Conservation (phyloP, 2,797 vertebrate species). For the Meda fulgida region DNA sequence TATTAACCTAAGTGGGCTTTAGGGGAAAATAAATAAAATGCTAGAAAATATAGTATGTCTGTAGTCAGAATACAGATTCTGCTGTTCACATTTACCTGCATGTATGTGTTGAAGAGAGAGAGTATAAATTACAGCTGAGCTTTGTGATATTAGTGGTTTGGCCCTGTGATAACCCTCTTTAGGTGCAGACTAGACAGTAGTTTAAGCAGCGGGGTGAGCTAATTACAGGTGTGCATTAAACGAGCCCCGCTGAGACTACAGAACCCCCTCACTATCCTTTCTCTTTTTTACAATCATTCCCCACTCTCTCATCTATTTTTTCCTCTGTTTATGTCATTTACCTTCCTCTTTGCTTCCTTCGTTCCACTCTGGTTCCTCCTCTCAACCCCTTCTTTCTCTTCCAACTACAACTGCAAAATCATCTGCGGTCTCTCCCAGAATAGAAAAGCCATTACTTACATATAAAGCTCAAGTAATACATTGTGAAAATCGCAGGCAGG, state of each 20-base stretch:
- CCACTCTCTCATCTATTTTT: background rate
- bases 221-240: constrained; percentile 47
- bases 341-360: constrained; percentile 19
- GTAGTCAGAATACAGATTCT: background rate
- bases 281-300: background rate
- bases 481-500: constrained; percentile 50
- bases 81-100: background rate
- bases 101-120: background rate
- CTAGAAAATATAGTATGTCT: background rate
- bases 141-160: constrained; percentile 16
- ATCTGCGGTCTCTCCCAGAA: constrained; percentile 44
- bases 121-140: constrained; percentile 20
- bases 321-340: constrained; percentile 16
- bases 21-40: background rate
- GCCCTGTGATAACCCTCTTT: constrained; percentile 26
- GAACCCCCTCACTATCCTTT: background rate
- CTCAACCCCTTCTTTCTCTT: constrained; percentile 16
- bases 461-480: constrained; percentile 55
- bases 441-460: constrained; percentile 55
- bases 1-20: background rate
- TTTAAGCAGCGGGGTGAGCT: constrained; percentile 37
- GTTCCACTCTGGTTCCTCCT: background rate
- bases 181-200: constrained; percentile 32
- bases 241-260: background rate
- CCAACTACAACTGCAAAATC: constrained; percentile 19